phyloP scores from a whole-genome alignment of 2,888 invertebrate genomes.

The Yponomeuta cagnagella region DNA sequence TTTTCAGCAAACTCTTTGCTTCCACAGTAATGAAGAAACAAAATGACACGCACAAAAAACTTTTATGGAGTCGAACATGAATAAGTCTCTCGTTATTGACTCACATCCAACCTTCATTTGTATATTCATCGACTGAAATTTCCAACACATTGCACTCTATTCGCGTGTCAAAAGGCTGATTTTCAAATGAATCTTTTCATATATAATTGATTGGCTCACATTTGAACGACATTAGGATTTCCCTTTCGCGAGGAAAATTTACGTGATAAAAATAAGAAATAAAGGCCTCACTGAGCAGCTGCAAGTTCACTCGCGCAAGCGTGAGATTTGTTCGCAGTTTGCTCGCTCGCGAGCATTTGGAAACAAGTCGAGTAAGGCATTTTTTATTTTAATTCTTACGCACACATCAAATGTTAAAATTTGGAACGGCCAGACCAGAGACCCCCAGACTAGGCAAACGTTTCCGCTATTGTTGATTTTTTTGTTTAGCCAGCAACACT shows the following conservation, averaged over 20 bases:
- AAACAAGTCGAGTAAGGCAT: too few species aligned
- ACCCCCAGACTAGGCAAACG: too few species aligned
- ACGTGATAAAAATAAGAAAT: slow-evolving; percentile 72
- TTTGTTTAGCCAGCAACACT: too few species aligned
- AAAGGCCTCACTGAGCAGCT: slow-evolving; percentile 9
- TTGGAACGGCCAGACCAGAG: too few species aligned
- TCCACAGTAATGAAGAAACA: not conserved
- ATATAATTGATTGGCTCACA: slow-evolving; percentile 34
- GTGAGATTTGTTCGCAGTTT: not conserved
- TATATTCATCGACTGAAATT: not conserved
- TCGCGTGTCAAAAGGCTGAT: not conserved
- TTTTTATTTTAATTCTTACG: too few species aligned
- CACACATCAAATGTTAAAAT: too few species aligned
- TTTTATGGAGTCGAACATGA: not conserved
- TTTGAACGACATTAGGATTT: slow-evolving; percentile 71
- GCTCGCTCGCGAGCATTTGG: too few species aligned
- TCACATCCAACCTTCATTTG: not conserved
- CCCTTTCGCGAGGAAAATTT: slow-evolving; percentile 74
- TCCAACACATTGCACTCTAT: not conserved
- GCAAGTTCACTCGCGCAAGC: not conserved
- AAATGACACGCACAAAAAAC: not conserved
- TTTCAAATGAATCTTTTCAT: not conserved
- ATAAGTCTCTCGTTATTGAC: not conserved
- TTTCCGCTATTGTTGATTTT: too few species aligned
- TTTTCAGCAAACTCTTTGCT: not conserved